These are phyloP conservation scores for Pseudachorutes palmiensis DNA, from an alignment of 1,140 invertebrate species.

Conservation along the genomic window DNA sequence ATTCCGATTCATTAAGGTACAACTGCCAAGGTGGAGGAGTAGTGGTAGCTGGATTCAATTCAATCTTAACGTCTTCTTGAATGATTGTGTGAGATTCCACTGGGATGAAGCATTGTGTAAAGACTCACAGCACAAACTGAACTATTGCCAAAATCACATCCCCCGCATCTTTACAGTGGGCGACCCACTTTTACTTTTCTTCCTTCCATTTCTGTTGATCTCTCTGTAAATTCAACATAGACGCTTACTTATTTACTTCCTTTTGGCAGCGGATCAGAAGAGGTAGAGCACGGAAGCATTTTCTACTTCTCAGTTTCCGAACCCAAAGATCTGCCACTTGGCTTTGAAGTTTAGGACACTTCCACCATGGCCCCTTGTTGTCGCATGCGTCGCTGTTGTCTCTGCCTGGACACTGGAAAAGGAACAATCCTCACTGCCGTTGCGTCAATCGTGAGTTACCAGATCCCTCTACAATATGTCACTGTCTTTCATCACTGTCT, in stretches of 20 bases:
- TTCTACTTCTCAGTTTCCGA: neutral
- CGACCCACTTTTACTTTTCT: slow-evolving; percentile 34
- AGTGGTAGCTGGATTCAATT: too few species aligned
- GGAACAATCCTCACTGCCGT: slow-evolving; percentile 28
- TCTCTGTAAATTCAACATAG: neutral
- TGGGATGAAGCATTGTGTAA: too few species aligned
- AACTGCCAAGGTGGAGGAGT: too few species aligned
- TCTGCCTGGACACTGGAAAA: slow-evolving; percentile 33
- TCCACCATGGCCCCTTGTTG: slow-evolving; percentile 23
- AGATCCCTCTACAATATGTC: neutral
- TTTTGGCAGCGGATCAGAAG: neutral
- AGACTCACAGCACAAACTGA: neutral
- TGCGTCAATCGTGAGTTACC: slow-evolving; percentile 26
- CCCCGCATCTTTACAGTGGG: slow-evolving; percentile 30
- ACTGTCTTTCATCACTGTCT: too few species aligned
- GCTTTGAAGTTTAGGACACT: too few species aligned
- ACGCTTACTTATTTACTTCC: neutral
- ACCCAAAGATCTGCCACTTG: too few species aligned
- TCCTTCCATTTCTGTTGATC: slow-evolving; percentile 1
- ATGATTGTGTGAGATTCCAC: too few species aligned
- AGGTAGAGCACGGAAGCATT: neutral
- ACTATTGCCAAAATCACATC: slow-evolving; percentile 29
- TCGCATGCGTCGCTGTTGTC: slow-evolving; percentile 34
- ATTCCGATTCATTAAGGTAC: too few species aligned
- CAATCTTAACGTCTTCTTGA: too few species aligned